Conservation (phyloP, 2,888 invertebrate species). For the Euclidia mi region DNA sequence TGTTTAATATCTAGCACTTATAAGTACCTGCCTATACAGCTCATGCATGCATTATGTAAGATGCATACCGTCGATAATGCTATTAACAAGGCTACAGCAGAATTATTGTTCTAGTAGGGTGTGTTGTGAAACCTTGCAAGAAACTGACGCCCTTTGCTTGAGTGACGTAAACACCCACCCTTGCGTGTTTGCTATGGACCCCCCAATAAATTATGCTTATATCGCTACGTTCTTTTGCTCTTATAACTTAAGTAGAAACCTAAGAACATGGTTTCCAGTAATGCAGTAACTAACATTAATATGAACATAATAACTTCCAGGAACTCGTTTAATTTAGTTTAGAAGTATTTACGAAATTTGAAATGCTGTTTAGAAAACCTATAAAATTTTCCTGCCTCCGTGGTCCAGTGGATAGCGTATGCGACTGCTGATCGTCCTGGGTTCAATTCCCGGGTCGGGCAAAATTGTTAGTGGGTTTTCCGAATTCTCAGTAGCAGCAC, state of each 20-base stretch:
- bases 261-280: not conserved
- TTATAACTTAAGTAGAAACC: slow-evolving; percentile 11
- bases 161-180: slow-evolving; percentile 39
- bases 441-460: no score
- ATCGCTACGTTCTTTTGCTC: slow-evolving; percentile 39
- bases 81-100: slow-evolving; percentile 33
- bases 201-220: slow-evolving; percentile 46
- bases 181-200: slow-evolving; percentile 45
- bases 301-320: no score
- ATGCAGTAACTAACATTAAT: not conserved
- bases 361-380: no score
- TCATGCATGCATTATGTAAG: not conserved
- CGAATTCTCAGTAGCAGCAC: no score
- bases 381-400: no score
- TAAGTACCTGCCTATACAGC: no score
- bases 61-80: slow-evolving; percentile 36
- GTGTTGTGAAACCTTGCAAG: slow-evolving; percentile 46
- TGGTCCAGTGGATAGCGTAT: no score
- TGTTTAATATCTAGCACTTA: no score
- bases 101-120: slow-evolving; percentile 36
- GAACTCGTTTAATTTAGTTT: no score
- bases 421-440: no score
- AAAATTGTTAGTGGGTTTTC: no score
- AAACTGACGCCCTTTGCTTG: slow-evolving; percentile 43
- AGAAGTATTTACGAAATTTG: no score